These are phyloP conservation scores for Ptiloglossa arizonensis DNA, from an alignment of 1,140 invertebrate species.

Conservation along the genomic window DNA sequence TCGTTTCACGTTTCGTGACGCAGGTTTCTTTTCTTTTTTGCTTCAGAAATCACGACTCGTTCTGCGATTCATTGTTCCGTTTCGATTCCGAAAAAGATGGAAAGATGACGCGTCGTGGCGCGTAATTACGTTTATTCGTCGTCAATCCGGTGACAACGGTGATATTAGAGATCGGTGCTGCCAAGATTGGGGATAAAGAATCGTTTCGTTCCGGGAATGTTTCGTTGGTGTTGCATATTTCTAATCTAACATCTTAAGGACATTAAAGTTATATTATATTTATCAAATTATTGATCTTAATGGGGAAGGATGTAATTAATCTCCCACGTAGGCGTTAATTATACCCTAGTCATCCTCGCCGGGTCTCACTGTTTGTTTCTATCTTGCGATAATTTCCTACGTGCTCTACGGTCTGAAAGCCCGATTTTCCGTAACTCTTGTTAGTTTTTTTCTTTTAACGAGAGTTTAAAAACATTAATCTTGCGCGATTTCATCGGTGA, in stretches of 20 bases:
- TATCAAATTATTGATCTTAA: constrained; percentile 24
- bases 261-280: constrained; percentile 8
- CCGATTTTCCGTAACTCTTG: too few species aligned
- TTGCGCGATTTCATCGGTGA: not conserved
- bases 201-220: not conserved
- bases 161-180: too few species aligned
- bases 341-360: not conserved
- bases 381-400: not conserved
- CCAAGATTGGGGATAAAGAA: too few species aligned
- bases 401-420: too few species aligned
- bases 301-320: constrained; percentile 12
- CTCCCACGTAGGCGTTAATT: constrained; percentile 10
- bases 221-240: not conserved
- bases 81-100: too few species aligned
- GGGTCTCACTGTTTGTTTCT: not conserved
- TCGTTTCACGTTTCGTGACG: too few species aligned
- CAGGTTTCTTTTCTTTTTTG: too few species aligned
- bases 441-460: not conserved
- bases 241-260: not conserved
- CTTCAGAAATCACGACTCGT: too few species aligned
- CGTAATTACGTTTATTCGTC: too few species aligned
- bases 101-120: not conserved
- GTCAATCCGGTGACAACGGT: too few species aligned
- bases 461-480: not conserved
- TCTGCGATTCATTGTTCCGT: too few species aligned